A percentile compares a stretch with the other conserved stretches of the same genome.
phyloP scores from a whole-genome alignment of 2,888 invertebrate species.

The Macrosiphum euphorbiae region DNA sequence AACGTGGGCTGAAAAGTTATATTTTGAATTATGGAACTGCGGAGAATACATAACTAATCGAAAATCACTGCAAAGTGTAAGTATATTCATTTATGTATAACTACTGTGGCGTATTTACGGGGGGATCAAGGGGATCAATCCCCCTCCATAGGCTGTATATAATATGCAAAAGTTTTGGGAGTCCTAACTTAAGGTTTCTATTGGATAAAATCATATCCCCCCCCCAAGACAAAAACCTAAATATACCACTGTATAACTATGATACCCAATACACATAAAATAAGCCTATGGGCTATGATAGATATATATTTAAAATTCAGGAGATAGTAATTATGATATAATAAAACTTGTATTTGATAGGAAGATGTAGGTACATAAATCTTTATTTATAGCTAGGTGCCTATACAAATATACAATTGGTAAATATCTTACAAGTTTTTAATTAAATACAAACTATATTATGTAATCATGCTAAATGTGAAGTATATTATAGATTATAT shows the following conservation, averaged over 20 bases:
- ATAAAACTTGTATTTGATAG: background rate
- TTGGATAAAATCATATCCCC: no score
- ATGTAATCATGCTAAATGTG: background rate
- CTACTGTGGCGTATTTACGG: background rate
- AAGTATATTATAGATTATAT: background rate
- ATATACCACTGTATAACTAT: no score
- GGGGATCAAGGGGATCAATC: no score
- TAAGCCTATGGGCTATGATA: background rate
- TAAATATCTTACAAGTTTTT: background rate
- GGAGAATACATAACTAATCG: conserved; percentile 85
- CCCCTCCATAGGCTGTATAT: no score
- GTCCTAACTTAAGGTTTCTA: no score
- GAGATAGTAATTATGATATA: background rate
- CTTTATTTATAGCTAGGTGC: background rate
- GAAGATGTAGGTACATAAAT: background rate
- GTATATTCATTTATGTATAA: background rate
- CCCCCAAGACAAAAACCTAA: no score
- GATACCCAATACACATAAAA: background rate
- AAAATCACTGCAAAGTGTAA: conserved; percentile 83
- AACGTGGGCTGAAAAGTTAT: conserved; percentile 82
- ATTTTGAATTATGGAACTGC: conserved; percentile 83
- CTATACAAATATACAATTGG: no score
- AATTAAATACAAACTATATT: background rate
- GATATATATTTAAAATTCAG: background rate
- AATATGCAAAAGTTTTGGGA: no score